These are phyloP conservation scores for Ancistrus triradiatus DNA, from an alignment of 2,113 vertebrate genomes.

Conservation along the genomic window DNA sequence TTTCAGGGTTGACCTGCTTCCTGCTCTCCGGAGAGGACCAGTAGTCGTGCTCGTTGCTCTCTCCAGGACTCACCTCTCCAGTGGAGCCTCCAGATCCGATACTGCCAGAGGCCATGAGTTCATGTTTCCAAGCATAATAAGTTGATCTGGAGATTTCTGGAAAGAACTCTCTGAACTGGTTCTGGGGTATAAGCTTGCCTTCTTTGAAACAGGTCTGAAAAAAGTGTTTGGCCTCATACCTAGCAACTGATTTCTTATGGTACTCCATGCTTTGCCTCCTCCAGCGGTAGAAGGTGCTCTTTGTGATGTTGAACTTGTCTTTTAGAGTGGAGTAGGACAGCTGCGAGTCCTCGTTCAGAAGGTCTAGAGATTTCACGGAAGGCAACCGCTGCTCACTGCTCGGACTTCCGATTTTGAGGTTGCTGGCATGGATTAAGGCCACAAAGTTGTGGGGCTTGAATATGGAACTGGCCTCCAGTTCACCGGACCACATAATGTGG, in stretches of 20 bases:
- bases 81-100: slow-evolving; percentile 55
- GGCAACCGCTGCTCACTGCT: slow-evolving; percentile 48
- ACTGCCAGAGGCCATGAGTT: slow-evolving; percentile 73
- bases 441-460: slow-evolving; percentile 88
- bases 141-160: slow-evolving; percentile 92
- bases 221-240: slow-evolving; percentile 91
- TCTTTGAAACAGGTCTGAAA: slow-evolving; percentile 82
- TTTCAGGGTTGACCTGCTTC: slow-evolving; percentile 52
- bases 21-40: slow-evolving; percentile 67
- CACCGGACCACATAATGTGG: slow-evolving; percentile 93
- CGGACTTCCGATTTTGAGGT: slow-evolving; percentile 52
- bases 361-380: slow-evolving; percentile 67
- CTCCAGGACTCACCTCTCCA: slow-evolving; percentile 64
- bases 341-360: slow-evolving; percentile 68
- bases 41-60: slow-evolving; percentile 65
- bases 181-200: slow-evolving; percentile 81
- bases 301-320: slow-evolving; percentile 84
- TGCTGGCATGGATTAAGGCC: slow-evolving; percentile 75
- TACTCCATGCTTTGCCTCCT: slow-evolving; percentile 85
- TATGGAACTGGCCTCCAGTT: slow-evolving; percentile 71
- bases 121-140: slow-evolving; percentile 94
- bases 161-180: slow-evolving; percentile 86
- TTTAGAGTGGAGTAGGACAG: slow-evolving; percentile 80
- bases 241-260: slow-evolving; percentile 79
- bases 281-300: slow-evolving; percentile 94